Base-by-base conservation (phyloP, 53 echinoderm and acorn worm genomes). In the Holothuria leucospilota region DNA sequence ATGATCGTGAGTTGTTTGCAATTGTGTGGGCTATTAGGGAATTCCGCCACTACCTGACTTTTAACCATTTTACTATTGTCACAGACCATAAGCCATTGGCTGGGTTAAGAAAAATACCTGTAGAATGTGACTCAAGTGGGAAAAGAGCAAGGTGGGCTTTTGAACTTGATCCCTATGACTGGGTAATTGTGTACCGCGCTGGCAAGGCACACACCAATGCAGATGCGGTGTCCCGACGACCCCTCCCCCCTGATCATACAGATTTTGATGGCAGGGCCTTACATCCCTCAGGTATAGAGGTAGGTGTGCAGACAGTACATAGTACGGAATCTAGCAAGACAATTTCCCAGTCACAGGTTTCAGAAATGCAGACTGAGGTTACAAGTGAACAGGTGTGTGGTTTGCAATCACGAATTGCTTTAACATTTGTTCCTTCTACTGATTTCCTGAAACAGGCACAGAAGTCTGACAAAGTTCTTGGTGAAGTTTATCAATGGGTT, bases 31-130 rank as follows among this genome's bases (percentile, higher is more conserved):
- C 46, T 0, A 24, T 77, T 5, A 5, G 56, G 15, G 20, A 77
- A 20, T 77, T 77, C 29, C 21, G 78, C 4, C 56, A 52, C 56
- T 77, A 77, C 29, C 23, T 77, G 20, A 52, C 78, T 42, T 52
- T 52, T 9, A 77, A 77, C 0, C 78, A 41, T 23, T 77, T 77
- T 51, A n/a, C 24, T 21, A 77, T 51, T 77, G 29, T 77, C 4
- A 77, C 78, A 21, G 78, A 77, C 20, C 78, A 77, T 18, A 77
- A 77, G 20, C 78, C 78, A 18, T 29, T 77, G 24, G 23, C 18
- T 49, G 78, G 78, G 21, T 29, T 77, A 21, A 46, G 78, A 25
- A 42, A 51, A 20, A 77, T 77, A 41, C 78, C 78, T 14, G 46
- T 77, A 20, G 78, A 77, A 12, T 1, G 23, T 29, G 78, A 77